Percentiles rank a stretch among this genome's conserved stretches.
phyloP scores from a whole-genome alignment of 2,797 vertebrate genomes.

The Dendrocincla fuliginosa region DNA sequence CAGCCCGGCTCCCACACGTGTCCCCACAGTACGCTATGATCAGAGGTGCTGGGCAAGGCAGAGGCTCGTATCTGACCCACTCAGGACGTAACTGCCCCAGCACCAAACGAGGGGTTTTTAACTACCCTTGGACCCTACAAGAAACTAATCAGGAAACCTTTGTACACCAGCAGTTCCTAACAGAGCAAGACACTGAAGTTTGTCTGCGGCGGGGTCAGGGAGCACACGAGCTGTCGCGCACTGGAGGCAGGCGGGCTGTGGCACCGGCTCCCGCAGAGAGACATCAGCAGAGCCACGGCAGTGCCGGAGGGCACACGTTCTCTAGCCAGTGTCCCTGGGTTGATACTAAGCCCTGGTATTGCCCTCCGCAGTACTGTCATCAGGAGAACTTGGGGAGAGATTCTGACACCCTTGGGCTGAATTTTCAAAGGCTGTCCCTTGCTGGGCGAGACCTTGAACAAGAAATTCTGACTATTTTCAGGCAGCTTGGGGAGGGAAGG shows the following conservation, averaged over 20 bases:
- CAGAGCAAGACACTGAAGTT: slow-evolving; percentile 71
- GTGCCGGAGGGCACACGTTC: not conserved
- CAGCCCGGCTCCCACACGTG: fast-evolving
- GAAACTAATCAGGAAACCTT: slow-evolving; percentile 28
- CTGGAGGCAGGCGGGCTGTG: not conserved
- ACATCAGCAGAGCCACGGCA: not conserved
- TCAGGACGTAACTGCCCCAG: not conserved
- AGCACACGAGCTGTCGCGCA: not conserved
- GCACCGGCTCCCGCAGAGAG: not conserved
- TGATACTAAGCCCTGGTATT: not conserved
- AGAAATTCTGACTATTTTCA: slow-evolving; percentile 73
- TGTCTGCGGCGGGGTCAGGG: not conserved
- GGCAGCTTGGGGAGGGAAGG: slow-evolving; percentile 70
- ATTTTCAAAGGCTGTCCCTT: slow-evolving; percentile 57
- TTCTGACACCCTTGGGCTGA: not conserved
- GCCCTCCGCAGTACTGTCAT: not conserved
- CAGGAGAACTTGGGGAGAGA: not conserved
- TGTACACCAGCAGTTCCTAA: slow-evolving; percentile 79
- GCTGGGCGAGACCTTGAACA: not conserved
- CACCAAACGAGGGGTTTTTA: not conserved
- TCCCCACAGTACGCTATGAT: slow-evolving; percentile 77
- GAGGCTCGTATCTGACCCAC: slow-evolving; percentile 57
- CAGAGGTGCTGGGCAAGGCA: slow-evolving; percentile 77
- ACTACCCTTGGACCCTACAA: not conserved
- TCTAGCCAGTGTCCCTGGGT: not conserved